These are phyloP conservation scores for Alligator sinensis DNA, from an alignment of 2,113 vertebrate species.

Conservation along the genomic window DNA sequence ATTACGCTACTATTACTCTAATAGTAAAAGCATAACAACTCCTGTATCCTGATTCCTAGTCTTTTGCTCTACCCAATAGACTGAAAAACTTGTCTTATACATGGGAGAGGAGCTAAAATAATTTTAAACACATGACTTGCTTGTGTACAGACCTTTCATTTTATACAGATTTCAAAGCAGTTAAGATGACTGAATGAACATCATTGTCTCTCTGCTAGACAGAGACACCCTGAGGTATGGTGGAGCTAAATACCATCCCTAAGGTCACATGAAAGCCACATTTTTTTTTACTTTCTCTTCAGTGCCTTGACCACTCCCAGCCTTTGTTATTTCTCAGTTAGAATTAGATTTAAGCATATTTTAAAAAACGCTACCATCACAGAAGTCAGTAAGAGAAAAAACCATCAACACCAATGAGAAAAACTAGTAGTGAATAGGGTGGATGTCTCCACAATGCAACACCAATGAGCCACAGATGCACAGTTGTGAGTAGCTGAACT, in stretches of 20 bases:
- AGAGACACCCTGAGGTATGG: not conserved
- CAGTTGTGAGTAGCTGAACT: slow-evolving; percentile 43
- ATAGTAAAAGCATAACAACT: not conserved
- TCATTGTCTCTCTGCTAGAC: not conserved
- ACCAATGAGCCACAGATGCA: slow-evolving; percentile 4
- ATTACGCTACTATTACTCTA: no score
- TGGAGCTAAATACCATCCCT: not conserved
- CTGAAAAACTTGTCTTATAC: not conserved
- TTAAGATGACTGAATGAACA: not conserved
- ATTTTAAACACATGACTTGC: not conserved
- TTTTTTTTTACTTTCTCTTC: not conserved
- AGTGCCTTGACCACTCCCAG: not conserved
- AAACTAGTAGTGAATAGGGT: not conserved
- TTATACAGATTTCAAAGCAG: not conserved
- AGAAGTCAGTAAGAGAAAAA: not conserved
- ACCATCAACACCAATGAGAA: not conserved
- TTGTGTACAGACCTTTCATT: not conserved
- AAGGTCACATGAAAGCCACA: not conserved
- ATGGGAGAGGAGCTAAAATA: not conserved
- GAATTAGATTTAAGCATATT: not conserved
- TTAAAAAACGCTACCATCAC: not conserved
- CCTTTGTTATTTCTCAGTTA: not conserved
- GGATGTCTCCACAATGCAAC: not conserved
- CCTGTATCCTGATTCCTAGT: not conserved
- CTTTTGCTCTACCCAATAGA: not conserved